Percentiles rank a stretch among this genome's conserved stretches.
These are phyloP conservation scores for Dunckerocampus dactyliophorus DNA, from an alignment of 2,113 vertebrate genomes.

Conservation along the genomic window DNA sequence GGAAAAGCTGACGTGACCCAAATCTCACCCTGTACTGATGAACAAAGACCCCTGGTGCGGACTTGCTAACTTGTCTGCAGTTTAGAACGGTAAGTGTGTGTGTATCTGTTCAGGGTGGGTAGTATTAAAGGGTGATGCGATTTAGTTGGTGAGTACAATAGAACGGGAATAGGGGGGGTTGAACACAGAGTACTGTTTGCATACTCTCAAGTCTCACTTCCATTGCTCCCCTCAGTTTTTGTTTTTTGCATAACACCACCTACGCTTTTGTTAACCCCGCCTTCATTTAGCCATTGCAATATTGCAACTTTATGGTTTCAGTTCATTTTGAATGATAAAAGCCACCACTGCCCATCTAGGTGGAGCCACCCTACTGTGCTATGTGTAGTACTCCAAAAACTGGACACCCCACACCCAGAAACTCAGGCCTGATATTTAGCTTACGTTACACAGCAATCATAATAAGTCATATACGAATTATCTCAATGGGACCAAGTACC, in stretches of 20 bases:
- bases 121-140: slow-evolving; percentile 71
- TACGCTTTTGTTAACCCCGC: slow-evolving; percentile 49
- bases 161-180: slow-evolving; percentile 12
- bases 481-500: no score
- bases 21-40: slow-evolving; percentile 57
- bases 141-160: slow-evolving; percentile 69
- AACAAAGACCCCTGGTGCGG: slow-evolving; percentile 65
- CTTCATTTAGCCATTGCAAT: slow-evolving; percentile 12
- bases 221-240: slow-evolving; percentile 1
- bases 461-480: no score
- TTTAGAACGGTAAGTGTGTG: slow-evolving; percentile 32
- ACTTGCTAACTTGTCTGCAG: slow-evolving; percentile 54
- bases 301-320: slow-evolving; percentile 5
- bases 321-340: slow-evolving; percentile 30
- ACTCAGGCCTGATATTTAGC: neutral
- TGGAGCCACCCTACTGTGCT: neutral
- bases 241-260: slow-evolving; percentile 50
- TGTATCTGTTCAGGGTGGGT: slow-evolving; percentile 3
- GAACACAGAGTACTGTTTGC: slow-evolving; percentile 70
- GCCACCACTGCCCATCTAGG: neutral
- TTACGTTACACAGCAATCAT: neutral
- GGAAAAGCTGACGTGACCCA: slow-evolving; percentile 53
- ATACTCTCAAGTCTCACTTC: slow-evolving; percentile 44
- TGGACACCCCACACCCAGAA: slow-evolving; percentile 3
- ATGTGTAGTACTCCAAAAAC: neutral